phyloP scores from a whole-genome alignment of 2,797 vertebrate genomes.

The Thunnus albacares region DNA sequence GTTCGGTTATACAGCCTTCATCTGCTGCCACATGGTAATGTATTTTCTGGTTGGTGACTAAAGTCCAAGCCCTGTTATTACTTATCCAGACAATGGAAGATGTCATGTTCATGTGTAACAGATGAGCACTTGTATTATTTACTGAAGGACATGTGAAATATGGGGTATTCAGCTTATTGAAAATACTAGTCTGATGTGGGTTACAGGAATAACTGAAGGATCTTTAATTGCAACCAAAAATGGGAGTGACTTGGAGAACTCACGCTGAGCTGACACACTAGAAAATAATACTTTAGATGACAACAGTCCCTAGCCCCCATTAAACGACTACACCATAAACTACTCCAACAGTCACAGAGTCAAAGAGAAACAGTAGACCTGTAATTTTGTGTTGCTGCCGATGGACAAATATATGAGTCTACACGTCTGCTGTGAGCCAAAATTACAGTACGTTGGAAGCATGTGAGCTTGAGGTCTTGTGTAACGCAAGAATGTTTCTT shows the following conservation, averaged over 20 bases:
- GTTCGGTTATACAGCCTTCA: not conserved
- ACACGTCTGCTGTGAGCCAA: constrained; percentile 78
- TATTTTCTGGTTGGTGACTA: constrained; percentile 25
- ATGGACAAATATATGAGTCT: constrained; percentile 81
- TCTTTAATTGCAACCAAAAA: constrained; percentile 39
- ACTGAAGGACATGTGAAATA: constrained; percentile 19
- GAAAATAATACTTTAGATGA: constrained; percentile 72
- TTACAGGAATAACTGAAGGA: constrained; percentile 39
- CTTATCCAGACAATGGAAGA: constrained; percentile 43
- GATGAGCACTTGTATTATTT: constrained; percentile 27
- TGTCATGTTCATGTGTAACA: constrained; percentile 34
- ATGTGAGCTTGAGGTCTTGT: constrained; percentile 67
- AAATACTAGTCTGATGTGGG: constrained; percentile 41
- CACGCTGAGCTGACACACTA: constrained; percentile 67
- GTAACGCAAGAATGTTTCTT: constrained; percentile 68
- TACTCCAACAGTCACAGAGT: constrained; percentile 64
- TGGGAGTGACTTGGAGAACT: constrained; percentile 45
- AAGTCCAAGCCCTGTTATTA: constrained; percentile 13
- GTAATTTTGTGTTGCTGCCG: constrained; percentile 80
- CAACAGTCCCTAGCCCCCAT: constrained; percentile 64
- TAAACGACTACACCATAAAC: constrained; percentile 70
- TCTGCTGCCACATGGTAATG: constrained; percentile 11
- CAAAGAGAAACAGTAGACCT: constrained; percentile 69
- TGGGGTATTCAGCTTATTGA: constrained; percentile 26
- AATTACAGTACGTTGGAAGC: constrained; percentile 75